Conservation (phyloP, 2,113 vertebrate genomes). For the Heloderma charlesbogerti region DNA sequence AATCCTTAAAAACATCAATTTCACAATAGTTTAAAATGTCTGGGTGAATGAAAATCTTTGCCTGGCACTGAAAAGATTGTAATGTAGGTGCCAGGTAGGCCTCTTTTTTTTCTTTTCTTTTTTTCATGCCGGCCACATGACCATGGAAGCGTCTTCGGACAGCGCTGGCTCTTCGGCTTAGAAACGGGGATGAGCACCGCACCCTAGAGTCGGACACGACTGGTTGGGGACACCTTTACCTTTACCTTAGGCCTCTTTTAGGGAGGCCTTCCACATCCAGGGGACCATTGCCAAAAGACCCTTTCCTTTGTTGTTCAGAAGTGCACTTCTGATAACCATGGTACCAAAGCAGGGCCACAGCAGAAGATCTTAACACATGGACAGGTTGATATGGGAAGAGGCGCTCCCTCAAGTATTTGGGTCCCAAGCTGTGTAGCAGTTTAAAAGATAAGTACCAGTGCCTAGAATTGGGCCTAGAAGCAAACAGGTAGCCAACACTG, state of each 20-base stretch:
- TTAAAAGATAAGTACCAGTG: not conserved
- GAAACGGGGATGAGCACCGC: too few relatives aligned
- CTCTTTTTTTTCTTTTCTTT: too few relatives aligned
- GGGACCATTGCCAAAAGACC: not conserved
- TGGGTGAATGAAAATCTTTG: not conserved
- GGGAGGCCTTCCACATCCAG: not conserved
- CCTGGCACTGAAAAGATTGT: not conserved
- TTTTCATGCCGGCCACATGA: too few relatives aligned
- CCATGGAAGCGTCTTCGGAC: too few relatives aligned
- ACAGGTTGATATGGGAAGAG: not conserved
- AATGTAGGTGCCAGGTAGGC: not conserved
- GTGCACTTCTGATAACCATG: not conserved
- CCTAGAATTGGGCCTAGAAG: not conserved
- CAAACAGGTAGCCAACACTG: not conserved
- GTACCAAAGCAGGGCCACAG: not conserved
- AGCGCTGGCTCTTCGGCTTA: too few relatives aligned
- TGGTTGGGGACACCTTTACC: too few relatives aligned
- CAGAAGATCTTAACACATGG: not conserved
- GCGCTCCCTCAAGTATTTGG: not conserved
- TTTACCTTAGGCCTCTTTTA: not conserved
- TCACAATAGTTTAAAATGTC: not conserved
- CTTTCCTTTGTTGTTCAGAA: not conserved
- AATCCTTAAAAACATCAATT: not conserved
- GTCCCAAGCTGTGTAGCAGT: not conserved
- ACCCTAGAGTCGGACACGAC: too few relatives aligned